Percentiles rank a stretch among this genome's conserved stretches.
These are phyloP conservation scores for Notamacropus eugenii DNA, from an alignment of 2,797 vertebrate genomes.

Conservation along the genomic window DNA sequence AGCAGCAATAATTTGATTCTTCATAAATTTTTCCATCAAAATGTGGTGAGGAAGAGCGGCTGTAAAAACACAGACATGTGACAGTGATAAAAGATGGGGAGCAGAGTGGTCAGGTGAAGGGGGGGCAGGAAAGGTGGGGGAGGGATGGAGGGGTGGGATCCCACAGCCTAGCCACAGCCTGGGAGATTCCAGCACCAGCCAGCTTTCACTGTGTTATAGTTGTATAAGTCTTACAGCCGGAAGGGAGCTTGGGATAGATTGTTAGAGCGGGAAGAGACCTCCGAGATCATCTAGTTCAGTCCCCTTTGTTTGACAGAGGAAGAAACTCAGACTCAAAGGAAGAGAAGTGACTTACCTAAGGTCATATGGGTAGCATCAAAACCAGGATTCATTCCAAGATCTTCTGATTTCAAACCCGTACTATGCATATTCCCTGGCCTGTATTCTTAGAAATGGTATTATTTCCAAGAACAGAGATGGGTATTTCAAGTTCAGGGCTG, in stretches of 20 bases:
- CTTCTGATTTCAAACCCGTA: not conserved
- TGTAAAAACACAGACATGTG: constrained; percentile 77
- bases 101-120: constrained; percentile 79
- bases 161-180: rapidly evolving
- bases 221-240: not conserved
- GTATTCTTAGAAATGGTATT: not conserved
- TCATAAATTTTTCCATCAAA: constrained; percentile 91
- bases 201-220: not conserved
- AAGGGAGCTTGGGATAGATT: not conserved
- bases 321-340: not conserved
- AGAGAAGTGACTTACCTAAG: not conserved
- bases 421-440: not conserved
- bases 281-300: not conserved
- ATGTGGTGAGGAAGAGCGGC: constrained; percentile 83
- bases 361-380: not conserved
- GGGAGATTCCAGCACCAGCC: rapidly evolving
- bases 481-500: not conserved
- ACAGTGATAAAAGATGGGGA: constrained; percentile 75
- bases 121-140: constrained; percentile 4
- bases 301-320: not conserved
- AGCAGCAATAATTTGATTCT: constrained; percentile 90
- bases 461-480: not conserved
- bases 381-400: not conserved
- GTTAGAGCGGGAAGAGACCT: not conserved
- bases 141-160: not conserved